Evolutionary conservation across 2,888 invertebrate species (phyloP), one percentile per base, ranked within the genome.

Genomic region (Tiliacea aurago): DNA sequence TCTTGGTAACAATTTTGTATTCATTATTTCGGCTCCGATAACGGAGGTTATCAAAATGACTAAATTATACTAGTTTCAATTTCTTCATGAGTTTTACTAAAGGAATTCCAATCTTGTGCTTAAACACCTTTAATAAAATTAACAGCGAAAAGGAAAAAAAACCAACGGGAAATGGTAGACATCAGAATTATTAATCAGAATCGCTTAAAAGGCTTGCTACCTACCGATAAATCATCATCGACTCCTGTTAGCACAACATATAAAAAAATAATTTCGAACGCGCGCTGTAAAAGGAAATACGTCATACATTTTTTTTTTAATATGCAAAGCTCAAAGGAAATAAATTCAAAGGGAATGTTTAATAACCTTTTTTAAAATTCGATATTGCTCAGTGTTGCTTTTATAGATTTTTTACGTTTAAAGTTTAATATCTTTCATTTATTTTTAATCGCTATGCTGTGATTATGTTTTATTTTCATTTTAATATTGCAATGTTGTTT

Each of bases 271-370:
- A 73, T 73, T 70, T 65, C 62, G 41, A 80, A 62, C 56, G 68
- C 28, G 61, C 67, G 56, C 56, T 74, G 76, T 51, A 67, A 84
- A 78, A 70, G 51, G 67, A 86, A 85, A 86, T 78, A 73, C 65
- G 69, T 78, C 76, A 49, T 61, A 73, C 64, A 78, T 74, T 80
- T 80, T 87, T 37, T 70, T 85, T 81, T 80, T 67, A 76, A 82
- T 79, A 80, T 75, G 77, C 84, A 71, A 56, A 58, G 86, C 84
- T 87, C 87, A 86, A 86, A 85, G 85, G 85, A 77, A 79, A 80
- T 78, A 73, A 51, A 80, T 84, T 86, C 86, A 85, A 85, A 86
- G 86, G 74, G 86, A 86, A 86, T 87, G 73, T 75, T 80, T 80
- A 82, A 87, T 79, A 78, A 66, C 61, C 47, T 78, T 81, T 80